These are phyloP conservation scores for Rhinichthys osculus DNA, from an alignment of 2,797 vertebrate genomes.

Conservation along the genomic window DNA sequence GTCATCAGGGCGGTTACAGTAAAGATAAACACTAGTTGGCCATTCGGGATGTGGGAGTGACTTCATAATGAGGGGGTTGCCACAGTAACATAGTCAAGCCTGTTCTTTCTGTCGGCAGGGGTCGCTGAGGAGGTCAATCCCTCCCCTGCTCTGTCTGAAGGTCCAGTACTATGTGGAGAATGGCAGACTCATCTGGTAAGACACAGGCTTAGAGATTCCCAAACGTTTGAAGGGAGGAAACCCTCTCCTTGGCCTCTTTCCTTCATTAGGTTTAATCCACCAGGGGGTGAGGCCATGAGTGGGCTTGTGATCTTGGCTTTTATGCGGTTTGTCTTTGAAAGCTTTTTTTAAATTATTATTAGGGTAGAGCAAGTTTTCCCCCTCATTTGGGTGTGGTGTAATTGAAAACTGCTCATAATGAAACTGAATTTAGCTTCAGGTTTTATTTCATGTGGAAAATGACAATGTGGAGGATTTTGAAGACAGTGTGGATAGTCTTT, in stretches of 20 bases:
- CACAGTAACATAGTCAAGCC: constrained; percentile 43
- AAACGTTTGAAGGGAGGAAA: background rate
- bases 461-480: background rate
- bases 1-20: constrained; percentile 12
- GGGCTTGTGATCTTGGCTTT: constrained; percentile 25
- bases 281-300: constrained; percentile 17
- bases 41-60: constrained; percentile 7
- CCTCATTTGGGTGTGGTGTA: constrained; percentile 18
- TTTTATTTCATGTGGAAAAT: background rate
- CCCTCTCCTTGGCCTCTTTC: background rate
- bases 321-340: constrained; percentile 7
- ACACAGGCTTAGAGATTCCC: constrained; percentile 21
- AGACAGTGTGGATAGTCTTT: background rate
- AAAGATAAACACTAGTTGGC: constrained; percentile 7
- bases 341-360: background rate
- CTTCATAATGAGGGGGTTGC: constrained; percentile 35
- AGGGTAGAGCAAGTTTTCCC: background rate
- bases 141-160: constrained; percentile 85
- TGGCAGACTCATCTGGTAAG: constrained; percentile 87
- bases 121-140: constrained; percentile 76
- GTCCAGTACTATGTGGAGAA: constrained; percentile 91
- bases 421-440: constrained; percentile 7
- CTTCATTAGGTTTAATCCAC: constrained; percentile 29
- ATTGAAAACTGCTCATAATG: constrained; percentile 17
- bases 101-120: constrained; percentile 73